Conservation (phyloP, 2,888 invertebrate species). For the Stramonita haemastoma region DNA sequence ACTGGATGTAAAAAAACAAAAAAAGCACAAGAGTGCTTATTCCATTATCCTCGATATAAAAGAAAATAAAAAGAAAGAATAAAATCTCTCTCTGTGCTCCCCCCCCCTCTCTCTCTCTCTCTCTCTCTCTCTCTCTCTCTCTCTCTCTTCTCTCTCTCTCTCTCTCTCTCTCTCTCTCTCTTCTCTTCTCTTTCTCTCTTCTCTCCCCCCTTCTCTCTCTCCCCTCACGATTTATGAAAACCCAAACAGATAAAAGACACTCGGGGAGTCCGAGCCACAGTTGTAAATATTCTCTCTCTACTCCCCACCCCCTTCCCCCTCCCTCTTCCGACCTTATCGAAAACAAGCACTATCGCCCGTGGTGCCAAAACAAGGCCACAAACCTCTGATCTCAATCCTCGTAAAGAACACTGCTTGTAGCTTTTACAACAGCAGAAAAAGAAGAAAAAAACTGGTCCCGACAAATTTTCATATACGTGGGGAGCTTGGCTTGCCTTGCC, state of each 20-base stretch:
- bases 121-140: too few relatives aligned
- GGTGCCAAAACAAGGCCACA: too few relatives aligned
- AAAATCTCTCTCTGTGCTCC: too few relatives aligned
- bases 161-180: neutral
- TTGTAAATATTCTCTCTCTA: too few relatives aligned
- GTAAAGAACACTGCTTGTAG: neutral
- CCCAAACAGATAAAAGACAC: slow-evolving; percentile 56
- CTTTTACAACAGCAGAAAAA: neutral
- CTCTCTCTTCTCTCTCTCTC: too few relatives aligned
- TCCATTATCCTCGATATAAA: too few relatives aligned
- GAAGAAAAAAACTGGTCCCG: neutral
- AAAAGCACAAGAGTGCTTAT: too few relatives aligned
- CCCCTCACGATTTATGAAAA: slow-evolving; percentile 57
- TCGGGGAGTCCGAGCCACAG: neutral
- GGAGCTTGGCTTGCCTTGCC: neutral
- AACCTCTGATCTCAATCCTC: neutral
- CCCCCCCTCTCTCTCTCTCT: neutral
- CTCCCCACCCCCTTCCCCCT: neutral
- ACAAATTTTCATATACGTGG: slow-evolving; percentile 39
- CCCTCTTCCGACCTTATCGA: neutral
- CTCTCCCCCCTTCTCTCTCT: too few relatives aligned
- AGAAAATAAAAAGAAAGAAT: too few relatives aligned
- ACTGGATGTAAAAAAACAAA: too few relatives aligned
- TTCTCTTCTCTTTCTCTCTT: too few relatives aligned
- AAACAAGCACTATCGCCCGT: too few relatives aligned